Conservation (phyloP, 1,140 invertebrate genomes). For the Latrodectus geometricus region DNA sequence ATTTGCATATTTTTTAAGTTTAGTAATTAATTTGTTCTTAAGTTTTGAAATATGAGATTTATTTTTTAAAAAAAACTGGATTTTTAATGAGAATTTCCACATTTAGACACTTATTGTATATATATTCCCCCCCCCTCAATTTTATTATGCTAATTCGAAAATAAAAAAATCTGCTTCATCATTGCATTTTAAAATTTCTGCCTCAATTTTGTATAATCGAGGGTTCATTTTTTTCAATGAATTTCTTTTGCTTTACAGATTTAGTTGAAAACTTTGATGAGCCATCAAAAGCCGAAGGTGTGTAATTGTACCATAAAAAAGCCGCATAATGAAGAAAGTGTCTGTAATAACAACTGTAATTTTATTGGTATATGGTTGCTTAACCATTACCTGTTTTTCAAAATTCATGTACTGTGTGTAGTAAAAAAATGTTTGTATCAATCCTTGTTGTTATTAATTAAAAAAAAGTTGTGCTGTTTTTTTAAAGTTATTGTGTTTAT, state of each 20-base stretch:
- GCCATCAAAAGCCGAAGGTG: conserved; percentile 90
- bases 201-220: not conserved
- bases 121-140: no score
- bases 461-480: no score
- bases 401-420: conserved; percentile 57
- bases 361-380: conserved; percentile 37
- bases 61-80: no score
- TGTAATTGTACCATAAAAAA: conserved; percentile 47
- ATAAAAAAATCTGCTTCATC: no score
- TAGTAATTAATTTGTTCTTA: no score
- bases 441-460: not conserved
- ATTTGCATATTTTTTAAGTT: no score
- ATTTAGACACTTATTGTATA: no score
- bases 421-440: conserved; percentile 55
- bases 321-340: conserved; percentile 13
- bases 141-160: no score
- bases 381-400: conserved; percentile 34
- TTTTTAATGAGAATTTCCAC: no score
- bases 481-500: no score
- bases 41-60: no score
- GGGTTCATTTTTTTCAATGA: not conserved
- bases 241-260: conserved; percentile 70
- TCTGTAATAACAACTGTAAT: conserved; percentile 51
- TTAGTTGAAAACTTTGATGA: conserved; percentile 98
- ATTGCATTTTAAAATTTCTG: no score